Evolutionary conservation across 1,140 invertebrate genomes (phyloP), one percentile per base, ranked within the genome.

Genomic region (Nilaparvata lugens): DNA sequence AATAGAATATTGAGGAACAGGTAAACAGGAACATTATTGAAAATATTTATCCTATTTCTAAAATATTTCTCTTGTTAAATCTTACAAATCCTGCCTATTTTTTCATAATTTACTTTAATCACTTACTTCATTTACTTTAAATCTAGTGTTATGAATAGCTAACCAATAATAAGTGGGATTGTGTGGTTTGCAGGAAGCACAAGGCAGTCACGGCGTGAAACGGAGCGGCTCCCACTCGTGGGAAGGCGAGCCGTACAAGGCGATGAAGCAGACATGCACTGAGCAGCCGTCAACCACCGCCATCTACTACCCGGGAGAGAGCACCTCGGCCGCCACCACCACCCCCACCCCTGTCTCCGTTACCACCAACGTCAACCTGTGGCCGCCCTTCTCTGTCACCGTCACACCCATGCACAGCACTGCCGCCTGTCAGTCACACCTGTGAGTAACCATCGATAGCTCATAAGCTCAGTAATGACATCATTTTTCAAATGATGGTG

Each of bases 361-460:
- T 1, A 35, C 62, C 28, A 58, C 52, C 25, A 74, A 73, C 61
- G 69, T 80, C 2, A 82, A 81, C 65, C 62, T 82, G 4, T 83
- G 82, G 81, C 78, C 82, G 2, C 80, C 81, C 2, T 78, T 82
- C 67, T 79, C 81, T 2, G 75, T 82, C 14, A 75, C 76, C 9
- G 67, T 81, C 4, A 76, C 79, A 7, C 70, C 78, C 60, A 71
- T 52, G 52, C 70, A 63, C 28, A 73, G 67, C 67, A 73, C 66
- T 5, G 18, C 21, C 18, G n/a, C 52, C 13, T 60, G 35, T 13
- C 24, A 24, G 6, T 25, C 42, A 25, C 57, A 1, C 13, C 24
- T 51, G 43, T 52, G 31, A 42, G 35, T 57, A 3, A 1, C 55
- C n/a, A n/a, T n/a, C n/a, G n/a, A n/a, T n/a, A n/a, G n/a, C 18